Base-by-base conservation (phyloP, 2,888 invertebrate genomes). In the Plutella xylostella region DNA sequence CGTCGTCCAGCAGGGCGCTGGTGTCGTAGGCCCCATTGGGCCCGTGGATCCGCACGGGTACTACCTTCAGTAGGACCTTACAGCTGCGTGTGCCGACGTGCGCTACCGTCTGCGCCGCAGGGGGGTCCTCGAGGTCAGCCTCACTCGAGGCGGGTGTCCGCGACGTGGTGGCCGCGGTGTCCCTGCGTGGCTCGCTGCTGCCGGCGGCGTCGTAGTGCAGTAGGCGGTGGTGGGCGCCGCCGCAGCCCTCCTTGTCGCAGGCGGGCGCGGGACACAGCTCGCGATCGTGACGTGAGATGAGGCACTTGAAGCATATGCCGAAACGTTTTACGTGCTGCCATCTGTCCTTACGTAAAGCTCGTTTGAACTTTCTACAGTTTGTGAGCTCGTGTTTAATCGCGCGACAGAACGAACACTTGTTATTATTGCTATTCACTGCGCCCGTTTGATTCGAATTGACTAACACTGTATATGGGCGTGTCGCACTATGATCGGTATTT, bases 241-340 rank as follows among this genome's bases (percentile, higher is more conserved):
- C 45, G 19, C 51, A 49, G 11, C 39, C 37, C n/a, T 54, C 51
- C 9, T 17, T 43, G 15, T 55, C 52, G 22, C 55, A 57, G 0
- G 12, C 48, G 2, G 53, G 48, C 5, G 55, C 55, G 0, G 53
- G 20, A 18, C 56, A 56, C 1, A 42, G 45, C 4, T 50, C 47
- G 9, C 49, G 42, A 6, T 46, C 38, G 37, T 57, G 56, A 3
- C 45, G 48, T 1, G 50, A 44, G 15, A 46, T 3, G 17, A 57
- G 19, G 42, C 54, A 57, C 18, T 54, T 54, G 21, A 45, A 55
- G 30, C 55, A 56, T 1, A 55, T 7, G 1, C 48, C 39, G 17
- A 40, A 3, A 2, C 48, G 45, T 38, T 52, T 55, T 0, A 52
- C 46, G 18, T 44, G 40, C 0, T 15, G 14, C 55, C 55, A 54